Evolutionary conservation across 2,888 invertebrate species (phyloP), one percentile per base, ranked within the genome.

Genomic region (Ormyrus nitidulus): DNA sequence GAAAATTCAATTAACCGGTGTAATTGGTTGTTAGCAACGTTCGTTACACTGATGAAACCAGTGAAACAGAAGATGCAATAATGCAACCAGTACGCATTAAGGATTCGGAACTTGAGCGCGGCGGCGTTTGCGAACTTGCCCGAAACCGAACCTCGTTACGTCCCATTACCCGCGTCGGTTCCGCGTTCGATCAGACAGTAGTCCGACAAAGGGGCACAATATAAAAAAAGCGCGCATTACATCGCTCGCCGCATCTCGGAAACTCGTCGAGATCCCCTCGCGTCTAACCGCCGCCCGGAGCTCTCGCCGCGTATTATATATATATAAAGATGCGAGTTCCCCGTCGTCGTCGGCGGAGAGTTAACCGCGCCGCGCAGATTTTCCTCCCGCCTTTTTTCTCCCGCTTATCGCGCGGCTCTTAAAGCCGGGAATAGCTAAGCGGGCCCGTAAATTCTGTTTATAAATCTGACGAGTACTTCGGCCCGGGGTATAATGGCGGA

Each of bases 371-470:
- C 56, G 11, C 10, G 7, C 34, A 70, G 46, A 44, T 53, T 66
- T 53, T 66, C 51, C 34, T 4, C 34, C 34, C 34, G 34, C 4
- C 1, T 4, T 34, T 34, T 34, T 34, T 34, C 34, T 34, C 3
- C 7, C 9, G n/a, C 76, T 77, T 77, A 77, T 77, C 69, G 19
- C 11, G n/a, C 11, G 44, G 51, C 58, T 66, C 58, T 58, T 66
- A 68, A 75, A 75, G 68, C 66, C 34, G 34, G 68, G 66, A 65
- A 72, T 49, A 48, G 53, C 46, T 68, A 61, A 71, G 62, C 66
- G 51, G 34, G 61, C 48, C 46, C 77, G 66, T 77, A 77, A 77
- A 77, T 69, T 80, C 77, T 74, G 77, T 80, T 77, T 72, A 66
- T 61, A 59, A 77, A 77, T 66, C 65, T 34, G 66, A 77, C 46